These are phyloP conservation scores for Philopedon plagiatum DNA, from an alignment of 2,888 invertebrate species.

Conservation along the genomic window DNA sequence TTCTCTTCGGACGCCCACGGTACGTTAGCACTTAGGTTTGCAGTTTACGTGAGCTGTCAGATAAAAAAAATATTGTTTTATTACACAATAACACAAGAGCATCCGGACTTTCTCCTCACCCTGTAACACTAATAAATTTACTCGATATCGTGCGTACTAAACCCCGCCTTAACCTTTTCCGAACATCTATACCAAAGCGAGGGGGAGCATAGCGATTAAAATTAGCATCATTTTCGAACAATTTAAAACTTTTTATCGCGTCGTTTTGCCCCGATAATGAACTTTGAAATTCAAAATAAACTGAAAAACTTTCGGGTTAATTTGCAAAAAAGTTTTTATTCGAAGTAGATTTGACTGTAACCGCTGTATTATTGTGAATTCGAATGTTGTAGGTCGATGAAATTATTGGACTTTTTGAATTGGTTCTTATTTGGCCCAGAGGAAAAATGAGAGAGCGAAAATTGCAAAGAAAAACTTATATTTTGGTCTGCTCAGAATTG, in stretches of 20 bases:
- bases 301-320: constrained; percentile 5
- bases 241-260: constrained; percentile 37
- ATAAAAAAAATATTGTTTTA: too few species aligned
- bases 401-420: too few species aligned
- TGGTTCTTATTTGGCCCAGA: too few species aligned
- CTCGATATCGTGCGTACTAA: neutral
- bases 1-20: too few species aligned
- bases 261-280: constrained; percentile 23
- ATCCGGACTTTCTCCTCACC: too few species aligned
- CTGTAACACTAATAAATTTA: too few species aligned
- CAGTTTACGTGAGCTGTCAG: too few species aligned
- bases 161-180: neutral
- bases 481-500: too few species aligned
- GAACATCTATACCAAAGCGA: neutral
- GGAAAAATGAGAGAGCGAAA: too few species aligned
- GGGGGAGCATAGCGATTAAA: constrained; percentile 16
- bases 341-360: neutral
- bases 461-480: too few species aligned
- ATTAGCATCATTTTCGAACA: constrained; percentile 37
- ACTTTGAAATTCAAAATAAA: constrained; percentile 19
- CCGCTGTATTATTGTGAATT: neutral
- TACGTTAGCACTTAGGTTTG: too few species aligned
- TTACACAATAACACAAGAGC: neutral
- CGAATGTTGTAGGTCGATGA: neutral
- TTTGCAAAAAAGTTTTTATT: neutral